phyloP scores from a whole-genome alignment of 2,113 vertebrate species.

The Sakesphorus luctuosus region DNA sequence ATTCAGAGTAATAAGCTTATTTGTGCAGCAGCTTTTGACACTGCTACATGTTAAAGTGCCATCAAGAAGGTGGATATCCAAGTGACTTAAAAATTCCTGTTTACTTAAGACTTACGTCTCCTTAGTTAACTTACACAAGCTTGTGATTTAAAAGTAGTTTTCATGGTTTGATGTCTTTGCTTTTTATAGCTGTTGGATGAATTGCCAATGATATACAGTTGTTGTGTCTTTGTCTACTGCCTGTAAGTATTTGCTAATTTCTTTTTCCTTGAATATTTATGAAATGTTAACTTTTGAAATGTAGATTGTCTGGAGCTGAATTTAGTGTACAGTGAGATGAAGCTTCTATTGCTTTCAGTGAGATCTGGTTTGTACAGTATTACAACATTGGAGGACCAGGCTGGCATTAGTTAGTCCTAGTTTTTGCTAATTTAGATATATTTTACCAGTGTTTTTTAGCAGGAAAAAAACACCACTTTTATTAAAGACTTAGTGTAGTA shows the following conservation, averaged over 20 bases:
- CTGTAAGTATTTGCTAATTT: constrained; percentile 85
- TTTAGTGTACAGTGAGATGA: background rate
- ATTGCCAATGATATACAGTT: constrained; percentile 98
- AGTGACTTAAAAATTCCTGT: background rate
- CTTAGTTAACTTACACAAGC: background rate
- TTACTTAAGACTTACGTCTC: background rate
- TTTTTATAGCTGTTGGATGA: constrained; percentile 92
- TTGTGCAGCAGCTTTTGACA: background rate
- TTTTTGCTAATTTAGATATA: background rate
- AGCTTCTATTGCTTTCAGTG: background rate
- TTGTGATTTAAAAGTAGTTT: background rate
- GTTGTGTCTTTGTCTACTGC: constrained; percentile 96
- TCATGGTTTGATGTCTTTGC: constrained; percentile 54
- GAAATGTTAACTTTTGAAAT: background rate
- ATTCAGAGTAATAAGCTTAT: background rate
- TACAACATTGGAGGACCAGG: background rate
- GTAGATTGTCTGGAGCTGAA: background rate
- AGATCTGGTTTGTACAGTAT: background rate
- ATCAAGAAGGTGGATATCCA: background rate
- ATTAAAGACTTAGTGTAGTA: background rate
- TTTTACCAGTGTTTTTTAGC: background rate
- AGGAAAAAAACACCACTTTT: background rate
- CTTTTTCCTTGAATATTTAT: background rate
- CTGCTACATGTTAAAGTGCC: background rate
- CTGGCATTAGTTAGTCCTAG: background rate